Percentiles rank a stretch among this genome's conserved stretches.
These are phyloP conservation scores for Apogon hyalosoma DNA, from an alignment of 2,797 vertebrate species.

Conservation along the genomic window DNA sequence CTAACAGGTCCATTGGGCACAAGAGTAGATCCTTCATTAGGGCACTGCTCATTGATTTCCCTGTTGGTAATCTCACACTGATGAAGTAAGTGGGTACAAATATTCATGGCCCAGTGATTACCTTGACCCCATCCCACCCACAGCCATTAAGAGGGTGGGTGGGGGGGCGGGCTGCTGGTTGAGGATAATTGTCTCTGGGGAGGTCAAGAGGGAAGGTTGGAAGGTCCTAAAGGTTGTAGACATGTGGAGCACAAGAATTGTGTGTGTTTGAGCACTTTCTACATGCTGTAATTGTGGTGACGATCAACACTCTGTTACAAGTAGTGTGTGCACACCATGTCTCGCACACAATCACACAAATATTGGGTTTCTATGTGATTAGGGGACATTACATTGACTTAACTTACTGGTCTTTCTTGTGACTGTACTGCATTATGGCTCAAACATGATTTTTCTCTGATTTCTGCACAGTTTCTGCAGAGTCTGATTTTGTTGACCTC, in stretches of 20 bases:
- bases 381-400: too few relatives aligned
- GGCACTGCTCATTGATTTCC: slow-evolving; percentile 82
- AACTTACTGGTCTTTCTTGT: too few relatives aligned
- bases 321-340: slow-evolving; percentile 12
- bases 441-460: too few relatives aligned
- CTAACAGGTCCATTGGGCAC: slow-evolving; percentile 77
- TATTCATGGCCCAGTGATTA: slow-evolving; percentile 83
- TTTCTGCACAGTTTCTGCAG: too few relatives aligned
- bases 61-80: slow-evolving; percentile 83
- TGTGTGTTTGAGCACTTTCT: slow-evolving; percentile 9
- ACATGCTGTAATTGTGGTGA: slow-evolving; percentile 30
- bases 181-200: slow-evolving; percentile 80
- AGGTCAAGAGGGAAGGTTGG: slow-evolving; percentile 76
- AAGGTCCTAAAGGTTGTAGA: slow-evolving; percentile 40
- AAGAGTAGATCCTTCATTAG: slow-evolving; percentile 81
- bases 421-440: too few relatives aligned
- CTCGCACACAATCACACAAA: slow-evolving; percentile 3
- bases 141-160: slow-evolving; percentile 74
- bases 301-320: slow-evolving; percentile 43
- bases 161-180: slow-evolving; percentile 44
- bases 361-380: too few relatives aligned
- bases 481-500: too few relatives aligned
- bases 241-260: slow-evolving; percentile 9
- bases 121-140: slow-evolving; percentile 77
- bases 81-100: slow-evolving; percentile 85